A percentile compares a stretch with the other conserved stretches of the same genome.
phyloP scores from a whole-genome alignment of 2,888 invertebrate genomes.

The Strigamia transsilvanica region DNA sequence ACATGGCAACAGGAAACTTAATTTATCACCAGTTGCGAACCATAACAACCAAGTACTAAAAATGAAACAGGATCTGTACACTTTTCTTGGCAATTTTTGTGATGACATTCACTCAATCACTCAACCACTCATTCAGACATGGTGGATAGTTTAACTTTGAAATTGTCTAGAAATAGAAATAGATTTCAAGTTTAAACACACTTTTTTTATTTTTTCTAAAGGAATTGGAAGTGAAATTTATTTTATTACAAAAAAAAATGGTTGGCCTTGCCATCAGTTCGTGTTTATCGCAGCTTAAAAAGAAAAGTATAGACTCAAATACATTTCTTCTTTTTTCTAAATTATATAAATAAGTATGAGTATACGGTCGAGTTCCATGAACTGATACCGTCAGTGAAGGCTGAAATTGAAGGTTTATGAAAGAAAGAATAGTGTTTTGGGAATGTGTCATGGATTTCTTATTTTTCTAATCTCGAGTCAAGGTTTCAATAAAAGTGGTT shows the following conservation, averaged over 20 bases:
- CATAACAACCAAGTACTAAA: background rate
- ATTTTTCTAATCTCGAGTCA: background rate
- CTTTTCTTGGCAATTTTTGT: background rate
- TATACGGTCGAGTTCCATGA: background rate
- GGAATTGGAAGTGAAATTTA: background rate
- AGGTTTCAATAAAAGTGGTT: background rate
- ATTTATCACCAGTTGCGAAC: background rate
- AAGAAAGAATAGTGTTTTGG: background rate
- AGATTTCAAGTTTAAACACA: background rate
- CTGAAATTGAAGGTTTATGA: background rate
- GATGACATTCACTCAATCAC: background rate
- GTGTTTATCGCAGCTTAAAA: background rate
- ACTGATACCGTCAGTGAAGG: background rate
- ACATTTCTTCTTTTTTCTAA: background rate
- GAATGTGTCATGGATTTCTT: background rate
- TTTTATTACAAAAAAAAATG: background rate
- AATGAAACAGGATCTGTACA: background rate
- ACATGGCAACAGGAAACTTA: background rate
- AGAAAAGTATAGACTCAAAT: background rate
- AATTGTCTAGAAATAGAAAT: background rate
- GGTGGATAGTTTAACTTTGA: no score
- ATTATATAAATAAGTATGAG: background rate
- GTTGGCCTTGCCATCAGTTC: constrained; percentile 1
- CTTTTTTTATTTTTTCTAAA: background rate
- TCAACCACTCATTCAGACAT: no score